These are phyloP conservation scores for Drymonia ruficornis DNA, from an alignment of 2,888 invertebrate genomes.

Conservation along the genomic window DNA sequence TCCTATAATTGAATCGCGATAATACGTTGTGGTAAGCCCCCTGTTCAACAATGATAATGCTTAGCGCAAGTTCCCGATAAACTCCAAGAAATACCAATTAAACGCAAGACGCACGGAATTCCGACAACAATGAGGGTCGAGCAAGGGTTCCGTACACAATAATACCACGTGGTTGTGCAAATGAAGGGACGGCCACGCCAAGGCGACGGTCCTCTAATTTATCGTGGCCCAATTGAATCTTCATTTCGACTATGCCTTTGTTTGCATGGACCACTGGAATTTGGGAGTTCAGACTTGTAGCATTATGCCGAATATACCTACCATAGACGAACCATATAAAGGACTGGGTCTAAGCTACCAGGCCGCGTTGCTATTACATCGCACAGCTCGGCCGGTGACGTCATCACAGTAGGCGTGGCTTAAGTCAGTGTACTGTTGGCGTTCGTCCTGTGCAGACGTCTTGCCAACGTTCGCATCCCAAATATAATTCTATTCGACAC, in stretches of 20 bases:
- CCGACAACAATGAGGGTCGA: constrained; percentile 64
- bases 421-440: too few species aligned
- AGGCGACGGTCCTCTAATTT: constrained; percentile 54
- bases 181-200: constrained; percentile 59
- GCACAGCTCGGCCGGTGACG: too few species aligned
- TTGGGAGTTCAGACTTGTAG: constrained; percentile 56
- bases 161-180: constrained; percentile 58
- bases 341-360: too few species aligned
- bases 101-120: constrained; percentile 51
- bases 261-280: constrained; percentile 44
- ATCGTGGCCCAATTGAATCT: constrained; percentile 79
- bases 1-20: too few species aligned
- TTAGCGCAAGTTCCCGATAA: constrained; percentile 36
- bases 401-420: too few species aligned
- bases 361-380: too few species aligned
- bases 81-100: constrained; percentile 53
- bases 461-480: too few species aligned
- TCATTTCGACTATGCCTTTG: constrained; percentile 78
- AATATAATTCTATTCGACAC: too few species aligned
- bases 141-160: constrained; percentile 52
- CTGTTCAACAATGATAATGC: too few species aligned
- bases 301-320: constrained; percentile 36
- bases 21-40: too few species aligned
- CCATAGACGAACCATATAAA: too few species aligned
- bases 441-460: too few species aligned